phyloP scores from a whole-genome alignment of 2,888 invertebrate species.

The Andrena bicolor region DNA sequence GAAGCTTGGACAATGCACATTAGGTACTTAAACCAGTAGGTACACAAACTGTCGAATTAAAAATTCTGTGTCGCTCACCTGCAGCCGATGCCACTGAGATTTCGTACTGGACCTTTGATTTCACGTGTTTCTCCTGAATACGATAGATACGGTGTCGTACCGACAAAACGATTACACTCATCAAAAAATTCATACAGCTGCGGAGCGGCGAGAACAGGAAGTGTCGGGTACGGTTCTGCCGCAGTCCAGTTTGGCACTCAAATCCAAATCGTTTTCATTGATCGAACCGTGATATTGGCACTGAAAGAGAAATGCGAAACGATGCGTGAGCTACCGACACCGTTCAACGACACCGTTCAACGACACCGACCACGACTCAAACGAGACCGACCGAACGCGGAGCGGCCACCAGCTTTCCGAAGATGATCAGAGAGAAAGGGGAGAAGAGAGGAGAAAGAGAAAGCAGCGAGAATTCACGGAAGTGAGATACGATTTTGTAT shows the following conservation, averaged over 20 bases:
- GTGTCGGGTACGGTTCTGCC: background rate
- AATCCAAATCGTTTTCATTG: background rate
- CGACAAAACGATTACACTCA: slow-evolving; percentile 5
- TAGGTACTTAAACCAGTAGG: no score
- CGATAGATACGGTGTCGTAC: background rate
- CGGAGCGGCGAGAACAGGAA: background rate
- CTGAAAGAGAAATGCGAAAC: background rate
- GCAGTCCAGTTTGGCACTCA: background rate
- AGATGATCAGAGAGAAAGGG: slow-evolving; percentile 17
- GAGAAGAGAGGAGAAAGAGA: slow-evolving; percentile 17
- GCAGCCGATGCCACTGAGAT: slow-evolving; percentile 21
- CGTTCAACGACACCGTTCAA: background rate
- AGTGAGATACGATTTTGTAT: background rate
- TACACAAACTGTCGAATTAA: background rate
- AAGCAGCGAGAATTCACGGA: background rate
- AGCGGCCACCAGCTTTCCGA: background rate
- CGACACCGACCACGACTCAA: background rate
- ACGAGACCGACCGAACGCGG: background rate
- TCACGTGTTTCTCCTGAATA: background rate
- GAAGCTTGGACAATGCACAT: no score
- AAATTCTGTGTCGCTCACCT: slow-evolving; percentile 46
- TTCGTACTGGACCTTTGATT: background rate
- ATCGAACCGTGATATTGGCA: background rate
- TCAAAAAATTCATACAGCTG: background rate
- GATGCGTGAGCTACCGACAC: background rate